Conservation (phyloP, 2,113 vertebrate genomes). For the Sturnus vulgaris region DNA sequence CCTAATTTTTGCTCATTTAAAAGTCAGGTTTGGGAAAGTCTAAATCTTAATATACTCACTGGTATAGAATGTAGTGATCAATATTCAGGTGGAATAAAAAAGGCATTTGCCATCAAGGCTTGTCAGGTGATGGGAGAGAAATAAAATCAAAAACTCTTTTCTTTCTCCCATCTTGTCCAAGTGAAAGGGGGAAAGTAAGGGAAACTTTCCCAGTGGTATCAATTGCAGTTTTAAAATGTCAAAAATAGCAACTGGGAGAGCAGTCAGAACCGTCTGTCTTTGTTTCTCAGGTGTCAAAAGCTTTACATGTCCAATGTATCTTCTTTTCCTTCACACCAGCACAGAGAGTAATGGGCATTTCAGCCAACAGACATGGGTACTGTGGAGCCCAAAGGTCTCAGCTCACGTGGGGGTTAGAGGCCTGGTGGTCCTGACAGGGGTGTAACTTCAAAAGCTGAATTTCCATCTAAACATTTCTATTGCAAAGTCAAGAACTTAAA, state of each 20-base stretch:
- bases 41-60: not conserved
- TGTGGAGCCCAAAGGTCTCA: not conserved
- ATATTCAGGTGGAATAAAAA: not conserved
- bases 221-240: not conserved
- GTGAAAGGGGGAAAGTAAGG: not conserved
- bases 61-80: not conserved
- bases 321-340: not conserved
- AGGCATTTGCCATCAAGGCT: not conserved
- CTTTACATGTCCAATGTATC: not conserved
- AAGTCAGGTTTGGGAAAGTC: not conserved
- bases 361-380: not conserved
- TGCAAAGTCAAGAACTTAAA: not conserved
- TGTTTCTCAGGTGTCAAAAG: not conserved
- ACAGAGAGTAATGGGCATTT: not conserved
- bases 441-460: not conserved
- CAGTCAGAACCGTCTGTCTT: not conserved
- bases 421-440: not conserved
- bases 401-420: not conserved
- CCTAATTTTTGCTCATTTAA: not conserved
- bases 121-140: not conserved
- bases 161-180: not conserved
- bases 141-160: not conserved
- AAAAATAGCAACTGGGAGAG: not conserved
- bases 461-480: not conserved
- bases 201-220: not conserved